phyloP scores from a whole-genome alignment of 2,797 vertebrate species.

The Typhlichthys eigenmanni region DNA sequence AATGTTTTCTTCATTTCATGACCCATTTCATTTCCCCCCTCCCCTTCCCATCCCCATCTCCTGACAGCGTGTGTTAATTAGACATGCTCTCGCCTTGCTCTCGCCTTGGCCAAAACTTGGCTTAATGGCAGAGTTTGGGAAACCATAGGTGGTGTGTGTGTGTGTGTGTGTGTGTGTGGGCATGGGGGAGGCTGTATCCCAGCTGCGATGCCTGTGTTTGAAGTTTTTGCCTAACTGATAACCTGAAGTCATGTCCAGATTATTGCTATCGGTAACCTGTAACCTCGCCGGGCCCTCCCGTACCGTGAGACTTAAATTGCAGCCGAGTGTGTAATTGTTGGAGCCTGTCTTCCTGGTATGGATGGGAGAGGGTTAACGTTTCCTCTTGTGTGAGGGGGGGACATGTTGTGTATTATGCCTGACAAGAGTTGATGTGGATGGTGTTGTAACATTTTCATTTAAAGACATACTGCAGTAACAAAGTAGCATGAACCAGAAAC shows the following conservation, averaged over 20 bases:
- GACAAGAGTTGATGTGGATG: background rate
- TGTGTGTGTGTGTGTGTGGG: too few species aligned
- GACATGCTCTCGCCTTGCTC: conserved; percentile 7
- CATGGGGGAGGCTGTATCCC: background rate
- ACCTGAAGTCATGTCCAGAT: background rate
- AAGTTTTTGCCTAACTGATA: conserved; percentile 23
- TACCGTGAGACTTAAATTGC: conserved; percentile 1
- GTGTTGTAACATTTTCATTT: too few species aligned
- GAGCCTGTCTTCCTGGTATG: conserved; percentile 9
- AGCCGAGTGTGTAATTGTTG: conserved; percentile 13
- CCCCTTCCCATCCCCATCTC: too few species aligned
- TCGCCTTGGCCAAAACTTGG: conserved; percentile 23
- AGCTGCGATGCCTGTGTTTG: conserved; percentile 38
- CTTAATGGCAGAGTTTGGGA: conserved; percentile 24
- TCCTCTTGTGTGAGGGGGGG: background rate
- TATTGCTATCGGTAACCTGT: background rate
- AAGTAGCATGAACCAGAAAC: too few species aligned
- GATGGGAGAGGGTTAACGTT: background rate
- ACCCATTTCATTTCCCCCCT: too few species aligned
- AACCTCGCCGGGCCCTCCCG: conserved; percentile 20
- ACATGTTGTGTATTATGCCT: background rate
- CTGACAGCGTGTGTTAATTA: conserved; percentile 36
- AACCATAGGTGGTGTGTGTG: background rate
- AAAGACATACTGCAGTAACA: too few species aligned
- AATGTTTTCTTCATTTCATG: too few species aligned